Evolutionary conservation across 2,888 invertebrate species (phyloP).

Genomic region (Ormyrus pomaceus): DNA sequence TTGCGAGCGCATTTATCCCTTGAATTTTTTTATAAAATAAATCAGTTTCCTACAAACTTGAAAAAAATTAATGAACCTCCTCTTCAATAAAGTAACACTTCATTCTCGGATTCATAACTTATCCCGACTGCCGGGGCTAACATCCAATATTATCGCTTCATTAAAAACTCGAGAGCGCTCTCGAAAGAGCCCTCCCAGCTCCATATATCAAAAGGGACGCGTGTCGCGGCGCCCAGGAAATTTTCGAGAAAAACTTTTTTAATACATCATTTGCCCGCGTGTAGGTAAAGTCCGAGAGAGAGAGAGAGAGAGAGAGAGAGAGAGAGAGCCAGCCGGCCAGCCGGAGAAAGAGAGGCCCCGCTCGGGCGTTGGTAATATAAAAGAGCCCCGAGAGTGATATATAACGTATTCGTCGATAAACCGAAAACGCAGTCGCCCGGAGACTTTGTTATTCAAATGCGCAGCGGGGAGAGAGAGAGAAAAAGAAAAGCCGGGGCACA

Average conservation of each 20-base stretch:
- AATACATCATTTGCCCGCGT: background rate
- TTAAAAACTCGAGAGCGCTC: no score
- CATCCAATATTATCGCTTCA: no score
- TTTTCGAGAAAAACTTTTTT: constrained; percentile 12
- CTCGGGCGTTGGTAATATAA: background rate
- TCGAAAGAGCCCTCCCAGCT: no score
- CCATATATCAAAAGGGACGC: background rate
- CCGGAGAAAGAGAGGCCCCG: background rate
- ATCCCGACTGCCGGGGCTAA: no score
- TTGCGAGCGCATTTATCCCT: background rate
- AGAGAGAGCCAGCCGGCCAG: constrained; percentile 20
- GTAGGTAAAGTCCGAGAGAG: background rate
- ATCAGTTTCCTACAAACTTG: no score
- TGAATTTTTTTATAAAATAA: background rate
- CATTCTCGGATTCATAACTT: no score
- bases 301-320: no score
- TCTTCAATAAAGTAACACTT: no score
- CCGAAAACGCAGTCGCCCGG: constrained; percentile 48
- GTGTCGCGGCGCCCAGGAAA: background rate
- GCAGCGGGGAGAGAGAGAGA: constrained; percentile 12
- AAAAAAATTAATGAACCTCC: no score
- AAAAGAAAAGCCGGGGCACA: background rate
- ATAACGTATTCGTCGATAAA: constrained; percentile 54
- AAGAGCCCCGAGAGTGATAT: constrained; percentile 29
- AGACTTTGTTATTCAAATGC: constrained; percentile 74